These are phyloP conservation scores for Chaetodon trifasciatus DNA, from an alignment of 2,797 vertebrate species.

Conservation along the genomic window DNA sequence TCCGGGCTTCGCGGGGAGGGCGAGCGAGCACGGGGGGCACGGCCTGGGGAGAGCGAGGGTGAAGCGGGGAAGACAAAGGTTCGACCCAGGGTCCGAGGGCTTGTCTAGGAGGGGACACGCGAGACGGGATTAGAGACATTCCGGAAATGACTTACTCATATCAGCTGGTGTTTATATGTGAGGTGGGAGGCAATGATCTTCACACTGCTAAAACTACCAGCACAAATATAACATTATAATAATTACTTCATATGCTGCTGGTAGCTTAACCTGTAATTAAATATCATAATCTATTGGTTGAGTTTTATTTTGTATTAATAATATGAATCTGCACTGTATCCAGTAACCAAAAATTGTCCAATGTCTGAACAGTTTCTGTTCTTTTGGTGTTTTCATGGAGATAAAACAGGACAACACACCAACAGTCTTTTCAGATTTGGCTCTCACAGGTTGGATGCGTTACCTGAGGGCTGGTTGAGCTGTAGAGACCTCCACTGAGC, in stretches of 20 bases:
- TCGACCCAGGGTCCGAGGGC: slow-evolving; percentile 65
- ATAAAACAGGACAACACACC: not conserved
- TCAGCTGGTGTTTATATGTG: not conserved
- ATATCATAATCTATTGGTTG: no score
- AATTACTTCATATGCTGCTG: no score
- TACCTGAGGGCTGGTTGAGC: slow-evolving; percentile 83
- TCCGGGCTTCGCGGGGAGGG: slow-evolving; percentile 80
- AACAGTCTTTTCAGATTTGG: not conserved
- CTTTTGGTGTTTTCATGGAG: not conserved
- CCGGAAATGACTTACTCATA: not conserved
- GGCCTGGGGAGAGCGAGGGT: slow-evolving; percentile 63
- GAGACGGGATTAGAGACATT: not conserved
- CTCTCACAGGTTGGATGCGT: not conserved
- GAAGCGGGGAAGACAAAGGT: slow-evolving; percentile 73
- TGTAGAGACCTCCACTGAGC: slow-evolving; percentile 81
- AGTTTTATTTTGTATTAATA: no score
- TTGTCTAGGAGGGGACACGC: slow-evolving; percentile 56
- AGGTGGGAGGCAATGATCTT: not conserved
- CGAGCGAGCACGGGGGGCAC: slow-evolving; percentile 79
- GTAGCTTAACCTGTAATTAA: no score
- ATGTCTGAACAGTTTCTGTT: no score
- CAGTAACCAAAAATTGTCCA: no score
- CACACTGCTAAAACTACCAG: not conserved
- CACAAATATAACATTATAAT: not conserved
- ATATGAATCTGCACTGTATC: no score